Conservation (phyloP, 2,888 invertebrate species). For the Epistrophella euchroma region DNA sequence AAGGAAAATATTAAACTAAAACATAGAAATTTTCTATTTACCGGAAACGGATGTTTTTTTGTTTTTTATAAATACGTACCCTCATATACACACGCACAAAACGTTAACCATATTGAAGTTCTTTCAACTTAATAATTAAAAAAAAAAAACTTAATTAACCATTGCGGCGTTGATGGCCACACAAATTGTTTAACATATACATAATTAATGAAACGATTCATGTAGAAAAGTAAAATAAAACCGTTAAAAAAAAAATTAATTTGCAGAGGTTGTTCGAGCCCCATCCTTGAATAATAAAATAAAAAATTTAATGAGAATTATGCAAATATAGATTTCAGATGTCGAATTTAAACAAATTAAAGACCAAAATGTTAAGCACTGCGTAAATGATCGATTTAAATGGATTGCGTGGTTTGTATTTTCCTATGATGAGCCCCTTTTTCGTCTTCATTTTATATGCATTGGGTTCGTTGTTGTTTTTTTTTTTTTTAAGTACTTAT, state of each 20-base stretch:
- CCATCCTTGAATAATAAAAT: neutral
- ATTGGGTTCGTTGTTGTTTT: no score
- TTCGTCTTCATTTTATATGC: neutral
- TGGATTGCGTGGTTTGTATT: constrained; percentile 2
- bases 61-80: neutral
- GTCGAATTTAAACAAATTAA: constrained; percentile 9
- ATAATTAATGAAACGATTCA: neutral
- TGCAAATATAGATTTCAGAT: neutral
- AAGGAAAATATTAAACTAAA: constrained; percentile 21
- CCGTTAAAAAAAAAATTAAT: neutral
- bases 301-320: neutral
- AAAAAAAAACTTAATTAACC: neutral
- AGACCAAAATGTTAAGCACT: neutral
- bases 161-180: neutral
- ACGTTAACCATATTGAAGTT: neutral
- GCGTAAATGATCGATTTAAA: constrained; percentile 2
- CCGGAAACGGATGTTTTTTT: neutral
- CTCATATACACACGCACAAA: no score
- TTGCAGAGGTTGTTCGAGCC: neutral
- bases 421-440: neutral
- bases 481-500: neutral
- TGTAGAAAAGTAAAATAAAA: neutral
- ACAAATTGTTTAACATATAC: neutral
- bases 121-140: constrained; percentile 14
- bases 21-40: constrained; percentile 16